Conservation (phyloP, 2,888 invertebrate species). For the Lycophotia porphyrea region DNA sequence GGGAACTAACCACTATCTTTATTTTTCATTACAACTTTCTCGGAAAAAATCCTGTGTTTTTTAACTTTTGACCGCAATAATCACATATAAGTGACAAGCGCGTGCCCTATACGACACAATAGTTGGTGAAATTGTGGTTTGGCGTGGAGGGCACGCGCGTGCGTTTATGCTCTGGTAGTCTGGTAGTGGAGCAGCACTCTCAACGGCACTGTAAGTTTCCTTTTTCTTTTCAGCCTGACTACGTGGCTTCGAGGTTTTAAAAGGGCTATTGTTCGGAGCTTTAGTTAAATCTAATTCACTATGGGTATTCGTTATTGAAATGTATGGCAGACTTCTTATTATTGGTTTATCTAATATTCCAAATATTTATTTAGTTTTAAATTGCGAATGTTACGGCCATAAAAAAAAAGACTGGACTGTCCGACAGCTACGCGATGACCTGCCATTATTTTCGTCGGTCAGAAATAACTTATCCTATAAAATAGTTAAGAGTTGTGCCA, state of each 20-base stretch:
- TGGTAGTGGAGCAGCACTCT: no score
- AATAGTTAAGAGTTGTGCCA: not conserved
- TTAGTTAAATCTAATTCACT: slow-evolving; percentile 43
- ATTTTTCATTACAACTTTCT: not conserved
- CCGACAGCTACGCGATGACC: not conserved
- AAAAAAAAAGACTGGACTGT: not conserved
- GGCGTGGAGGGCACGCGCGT: no score
- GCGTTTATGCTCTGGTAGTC: no score
- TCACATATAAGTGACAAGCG: no score
- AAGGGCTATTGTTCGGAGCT: slow-evolving; percentile 11
- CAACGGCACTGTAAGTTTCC: no score
- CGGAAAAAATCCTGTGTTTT: not conserved
- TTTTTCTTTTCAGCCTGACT: slow-evolving; percentile 87
- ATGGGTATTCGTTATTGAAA: slow-evolving; percentile 3
- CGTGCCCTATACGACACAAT: no score
- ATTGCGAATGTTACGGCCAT: not conserved
- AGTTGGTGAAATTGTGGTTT: no score
- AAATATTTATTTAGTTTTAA: slow-evolving; percentile 1
- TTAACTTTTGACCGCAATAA: no score
- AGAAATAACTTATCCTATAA: not conserved
- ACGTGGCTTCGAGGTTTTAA: slow-evolving; percentile 85
- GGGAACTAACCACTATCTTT: not conserved
- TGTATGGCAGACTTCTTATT: not conserved
- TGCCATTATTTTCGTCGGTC: not conserved
- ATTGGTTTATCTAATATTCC: not conserved